These are phyloP conservation scores for Coenobita brevimanus DNA, from an alignment of 1,140 invertebrate species.

Conservation along the genomic window DNA sequence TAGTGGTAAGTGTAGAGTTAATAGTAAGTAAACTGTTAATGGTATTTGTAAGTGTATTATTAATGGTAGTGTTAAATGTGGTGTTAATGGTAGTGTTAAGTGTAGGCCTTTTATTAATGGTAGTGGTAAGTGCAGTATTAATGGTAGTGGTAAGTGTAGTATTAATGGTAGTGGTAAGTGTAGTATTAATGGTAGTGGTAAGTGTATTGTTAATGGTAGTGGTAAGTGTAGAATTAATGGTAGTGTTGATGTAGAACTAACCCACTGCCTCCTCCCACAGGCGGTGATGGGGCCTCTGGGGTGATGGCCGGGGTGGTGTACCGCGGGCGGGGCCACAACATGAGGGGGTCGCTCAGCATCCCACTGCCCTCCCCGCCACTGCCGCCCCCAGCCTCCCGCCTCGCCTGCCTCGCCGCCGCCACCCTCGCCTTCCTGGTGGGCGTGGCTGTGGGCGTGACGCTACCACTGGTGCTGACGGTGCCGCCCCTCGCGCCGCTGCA, in stretches of 20 bases:
- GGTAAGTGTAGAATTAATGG: not conserved
- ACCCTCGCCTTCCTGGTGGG: slow-evolving; percentile 71
- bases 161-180: too few species aligned
- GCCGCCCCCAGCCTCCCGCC: slow-evolving; percentile 67
- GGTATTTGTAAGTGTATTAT: too few species aligned
- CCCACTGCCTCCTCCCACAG: not conserved
- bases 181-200: too few species aligned
- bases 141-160: too few species aligned
- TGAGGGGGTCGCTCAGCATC: slow-evolving; percentile 57
- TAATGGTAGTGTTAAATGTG: too few species aligned
- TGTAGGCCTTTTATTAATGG: too few species aligned
- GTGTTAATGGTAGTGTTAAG: too few species aligned
- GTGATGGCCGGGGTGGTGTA: slow-evolving; percentile 51
- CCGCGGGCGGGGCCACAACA: slow-evolving; percentile 55
- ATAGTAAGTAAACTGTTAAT: too few species aligned
- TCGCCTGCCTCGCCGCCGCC: slow-evolving; percentile 70
- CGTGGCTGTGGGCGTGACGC: slow-evolving; percentile 70
- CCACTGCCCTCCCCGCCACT: slow-evolving; percentile 63
- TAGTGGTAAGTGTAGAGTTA: too few species aligned
- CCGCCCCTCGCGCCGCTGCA: not conserved
- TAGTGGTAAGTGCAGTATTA: too few species aligned
- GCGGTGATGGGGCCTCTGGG: slow-evolving; percentile 12
- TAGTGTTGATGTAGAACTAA: not conserved
- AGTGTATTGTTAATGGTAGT: slow-evolving; percentile 15
- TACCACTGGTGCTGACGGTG: slow-evolving; percentile 44